phyloP scores from a whole-genome alignment of 2,113 vertebrate species.

The Chlorodrepanis virens region DNA sequence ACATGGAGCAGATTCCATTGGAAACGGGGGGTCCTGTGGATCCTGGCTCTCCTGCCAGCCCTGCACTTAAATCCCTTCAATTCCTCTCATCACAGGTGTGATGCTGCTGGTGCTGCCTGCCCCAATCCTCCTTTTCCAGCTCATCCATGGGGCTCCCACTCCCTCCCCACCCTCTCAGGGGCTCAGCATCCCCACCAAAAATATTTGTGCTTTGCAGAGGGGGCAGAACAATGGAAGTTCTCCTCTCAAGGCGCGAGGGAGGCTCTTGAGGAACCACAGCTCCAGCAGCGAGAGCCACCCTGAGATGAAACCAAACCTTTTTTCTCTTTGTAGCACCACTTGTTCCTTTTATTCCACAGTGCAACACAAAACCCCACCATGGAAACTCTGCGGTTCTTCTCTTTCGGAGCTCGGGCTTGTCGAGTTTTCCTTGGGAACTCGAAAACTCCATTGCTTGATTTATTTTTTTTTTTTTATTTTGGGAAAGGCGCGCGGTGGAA shows the following conservation, averaged over 20 bases:
- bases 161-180: background rate
- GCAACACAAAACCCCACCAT: background rate
- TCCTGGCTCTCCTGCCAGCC: background rate
- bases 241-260: background rate
- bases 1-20: rapidly evolving
- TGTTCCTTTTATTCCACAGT: background rate
- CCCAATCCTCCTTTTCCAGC: background rate
- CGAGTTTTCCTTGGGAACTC: slow-evolving; percentile 20
- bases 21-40: background rate
- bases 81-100: background rate
- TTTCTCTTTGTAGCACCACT: background rate
- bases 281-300: background rate
- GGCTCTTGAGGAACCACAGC: background rate
- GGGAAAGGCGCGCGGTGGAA: background rate
- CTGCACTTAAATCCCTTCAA: rapidly evolving
- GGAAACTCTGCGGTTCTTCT: background rate
- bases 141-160: background rate
- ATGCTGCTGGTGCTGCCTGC: background rate
- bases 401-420: background rate
- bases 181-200: background rate
- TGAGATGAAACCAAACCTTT: background rate
- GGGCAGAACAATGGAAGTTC: background rate
- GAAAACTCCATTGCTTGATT: background rate
- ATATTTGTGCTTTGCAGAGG: background rate
- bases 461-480: background rate